These are phyloP conservation scores for Seira ritae DNA, from an alignment of 2,888 invertebrate species.

Conservation along the genomic window DNA sequence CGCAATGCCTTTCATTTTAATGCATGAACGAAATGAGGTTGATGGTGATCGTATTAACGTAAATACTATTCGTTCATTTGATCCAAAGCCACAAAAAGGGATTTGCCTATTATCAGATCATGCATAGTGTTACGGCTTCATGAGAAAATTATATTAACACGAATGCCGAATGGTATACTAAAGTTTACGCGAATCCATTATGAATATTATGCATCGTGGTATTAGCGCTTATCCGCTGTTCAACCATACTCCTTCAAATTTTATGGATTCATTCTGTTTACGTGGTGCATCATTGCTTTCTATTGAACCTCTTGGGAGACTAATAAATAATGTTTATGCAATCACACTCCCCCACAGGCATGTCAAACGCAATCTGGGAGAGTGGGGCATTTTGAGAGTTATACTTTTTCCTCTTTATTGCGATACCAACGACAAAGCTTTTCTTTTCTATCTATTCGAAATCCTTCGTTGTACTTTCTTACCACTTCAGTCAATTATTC, in stretches of 20 bases:
- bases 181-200: constrained; percentile 5
- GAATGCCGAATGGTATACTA: neutral
- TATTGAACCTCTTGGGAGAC: neutral
- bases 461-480: neutral
- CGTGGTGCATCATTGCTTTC: neutral
- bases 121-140: neutral
- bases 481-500: constrained; percentile 14
- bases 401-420: too few species aligned
- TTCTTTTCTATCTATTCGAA: neutral
- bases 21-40: neutral
- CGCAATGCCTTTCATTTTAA: neutral
- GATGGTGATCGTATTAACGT: neutral
- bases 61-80: neutral
- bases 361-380: neutral
- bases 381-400: constrained; percentile 12
- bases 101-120: constrained; percentile 10
- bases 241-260: too few species aligned
- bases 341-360: neutral
- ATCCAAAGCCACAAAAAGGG: neutral
- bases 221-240: neutral
- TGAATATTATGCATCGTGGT: neutral
- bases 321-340: constrained; percentile 1
- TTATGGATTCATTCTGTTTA: neutral
- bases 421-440: too few species aligned
- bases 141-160: too few species aligned